Evolutionary conservation across 2,888 invertebrate species (phyloP), one percentile per base, ranked within the genome.

Genomic region (Hyposoter didymator): DNA sequence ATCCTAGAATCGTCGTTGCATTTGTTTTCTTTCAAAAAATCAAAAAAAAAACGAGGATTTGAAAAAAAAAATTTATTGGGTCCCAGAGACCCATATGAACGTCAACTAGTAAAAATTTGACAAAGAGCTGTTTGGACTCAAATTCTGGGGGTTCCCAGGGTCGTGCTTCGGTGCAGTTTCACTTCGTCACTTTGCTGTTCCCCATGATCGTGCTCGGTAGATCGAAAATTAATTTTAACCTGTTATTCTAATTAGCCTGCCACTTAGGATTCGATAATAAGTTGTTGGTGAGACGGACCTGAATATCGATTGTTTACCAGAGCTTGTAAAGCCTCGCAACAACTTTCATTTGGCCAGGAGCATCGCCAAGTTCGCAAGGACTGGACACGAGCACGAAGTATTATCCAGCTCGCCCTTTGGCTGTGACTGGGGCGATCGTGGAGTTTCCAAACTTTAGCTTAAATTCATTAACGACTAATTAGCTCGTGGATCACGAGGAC

Each of bases 391-490:
- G 6, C 22, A 28, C 3, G 2, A 75, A 64, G 62, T 43, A 72
- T 84, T 75, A 80, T 70, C 59, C 66, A 62, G 47, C 73, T 81
- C 73, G 49, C 73, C 73, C 62, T 22, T 28, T 47, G 47, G 49
- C 47, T 62, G n/a, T 78, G 72, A 62, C 22, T 8, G 14, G 19
- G 14, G 19, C 14, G 17, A 19, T 32, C 49, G n/a, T n/a, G n/a
- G 32, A 78, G 66, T 70, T 64, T 39, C 59, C 4, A 39, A 84
- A 81, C 67, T 81, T 52, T 8, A n/a, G 45, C 1, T 28, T 35
- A 82, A 85, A 70, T 74, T 12, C 22, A 82, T 85, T 35, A 74
- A 22, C 17, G 19, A 52, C 35, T 43, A 85, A 78, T 85, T 82
- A 22, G 55, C 39, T 28, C 8, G 74, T 43, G 45, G 52, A 43